Base-by-base conservation (phyloP, 2,113 vertebrate genomes). In the Copsychus sechellarum region DNA sequence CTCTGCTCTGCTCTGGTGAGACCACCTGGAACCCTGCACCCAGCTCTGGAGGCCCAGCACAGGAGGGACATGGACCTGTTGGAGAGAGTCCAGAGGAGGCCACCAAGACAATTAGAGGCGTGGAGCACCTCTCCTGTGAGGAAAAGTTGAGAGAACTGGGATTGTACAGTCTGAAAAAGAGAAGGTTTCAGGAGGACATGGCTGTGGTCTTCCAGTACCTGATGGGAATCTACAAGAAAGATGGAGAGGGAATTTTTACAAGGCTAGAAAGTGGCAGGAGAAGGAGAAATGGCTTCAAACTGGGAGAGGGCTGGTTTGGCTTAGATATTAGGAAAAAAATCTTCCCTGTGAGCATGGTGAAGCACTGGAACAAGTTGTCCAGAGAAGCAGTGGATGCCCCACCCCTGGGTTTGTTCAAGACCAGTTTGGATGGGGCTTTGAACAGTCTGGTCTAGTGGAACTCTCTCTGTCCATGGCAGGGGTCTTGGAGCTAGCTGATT, bases 281-380 rank as follows among this genome's bases (percentile, higher is more conserved):
- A 25, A 70, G 20, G 20, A 8, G 13, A 12, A 29, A 40, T 21
- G 11, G 8, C 2, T 45, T 53, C 12, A 38, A 15, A 51, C 7
- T 1, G 1, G 28, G 11, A 20, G 26, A 38, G 15, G 4, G 6
- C 6, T 70, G 19, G 8, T 70, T 87, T 62, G n/a, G 29, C 9
- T 48, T 34, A 47, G 12, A 40, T 47, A 25, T 29, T 21, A 14
- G 40, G n/a, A 47, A 47, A 69, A 43, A 48, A 34, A 47, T 78
- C 13, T 87, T 79, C 20, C 29, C 12, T 29, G 16, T 31, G 24
- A 25, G 20, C 0, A 0, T 47, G 48, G 23, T 31, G 11, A 62
- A 45, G 8, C 5, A 9, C 12, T 31, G 12, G 15, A 23, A 38
- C 5, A 70, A 8, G 19, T 15, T 70, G 13, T 16, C 6, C 29